phyloP scores from a whole-genome alignment of 1,140 invertebrate species.

The Tetramorium alpestre region DNA sequence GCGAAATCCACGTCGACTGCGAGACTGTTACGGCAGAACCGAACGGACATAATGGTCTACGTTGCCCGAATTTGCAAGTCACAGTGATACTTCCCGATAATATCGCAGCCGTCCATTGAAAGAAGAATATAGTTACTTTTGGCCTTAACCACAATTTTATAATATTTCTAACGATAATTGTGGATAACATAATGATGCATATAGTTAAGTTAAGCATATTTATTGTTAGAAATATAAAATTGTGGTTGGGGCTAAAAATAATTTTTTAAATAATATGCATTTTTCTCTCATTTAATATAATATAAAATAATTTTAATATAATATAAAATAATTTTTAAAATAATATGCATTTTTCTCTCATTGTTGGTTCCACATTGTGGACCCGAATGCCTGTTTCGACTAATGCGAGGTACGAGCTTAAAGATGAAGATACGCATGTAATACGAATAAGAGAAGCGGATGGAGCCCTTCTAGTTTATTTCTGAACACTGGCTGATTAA shows the following conservation, averaged over 20 bases:
- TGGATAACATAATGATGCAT: no score
- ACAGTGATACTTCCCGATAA: neutral
- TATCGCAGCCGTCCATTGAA: neutral
- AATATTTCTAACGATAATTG: no score
- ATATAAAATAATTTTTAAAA: no score
- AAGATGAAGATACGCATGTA: neutral
- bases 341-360: no score
- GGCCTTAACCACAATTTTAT: no score
- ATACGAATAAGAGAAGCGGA: neutral
- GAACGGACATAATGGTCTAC: conserved; percentile 22
- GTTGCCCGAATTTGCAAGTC: conserved; percentile 10
- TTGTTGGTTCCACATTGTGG: neutral
- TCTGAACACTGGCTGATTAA: neutral
- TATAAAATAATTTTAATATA: no score
- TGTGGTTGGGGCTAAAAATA: no score
- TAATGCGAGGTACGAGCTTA: neutral
- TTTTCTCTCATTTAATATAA: no score
- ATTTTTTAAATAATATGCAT: no score
- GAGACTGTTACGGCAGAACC: neutral
- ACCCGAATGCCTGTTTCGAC: neutral
- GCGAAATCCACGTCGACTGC: neutral
- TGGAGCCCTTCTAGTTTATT: neutral
- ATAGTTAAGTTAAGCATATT: no score
- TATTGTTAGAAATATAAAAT: no score
- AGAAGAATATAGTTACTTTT: no score